Evolutionary conservation across 2,113 vertebrate genomes (phyloP).

Genomic region (Carassius gibelio): DNA sequence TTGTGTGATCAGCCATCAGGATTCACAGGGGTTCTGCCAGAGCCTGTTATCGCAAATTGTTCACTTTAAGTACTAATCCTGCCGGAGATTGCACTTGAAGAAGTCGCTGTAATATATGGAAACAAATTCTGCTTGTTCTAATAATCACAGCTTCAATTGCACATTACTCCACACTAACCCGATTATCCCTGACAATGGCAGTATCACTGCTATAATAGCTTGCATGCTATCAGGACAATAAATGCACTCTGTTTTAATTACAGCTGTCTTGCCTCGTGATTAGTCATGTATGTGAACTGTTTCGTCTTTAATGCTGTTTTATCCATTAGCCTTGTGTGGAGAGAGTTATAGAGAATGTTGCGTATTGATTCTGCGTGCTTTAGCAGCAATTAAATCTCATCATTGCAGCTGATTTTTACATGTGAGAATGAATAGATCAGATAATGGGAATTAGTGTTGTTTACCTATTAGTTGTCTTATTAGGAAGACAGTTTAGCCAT

Average conservation of each 20-base stretch:
- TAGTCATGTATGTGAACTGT: conserved; percentile 50
- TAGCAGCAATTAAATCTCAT: conserved; percentile 37
- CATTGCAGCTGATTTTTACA: conserved; percentile 20
- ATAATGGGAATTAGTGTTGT: neutral
- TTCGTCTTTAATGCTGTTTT: conserved; percentile 53
- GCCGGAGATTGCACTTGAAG: conserved; percentile 1
- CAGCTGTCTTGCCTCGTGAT: conserved; percentile 51
- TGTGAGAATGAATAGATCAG: neutral
- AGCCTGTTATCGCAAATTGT: neutral
- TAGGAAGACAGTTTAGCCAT: neutral
- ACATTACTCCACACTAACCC: conserved; percentile 52
- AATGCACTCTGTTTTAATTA: conserved; percentile 58
- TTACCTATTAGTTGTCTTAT: neutral
- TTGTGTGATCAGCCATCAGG: neutral
- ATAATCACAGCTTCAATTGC: conserved; percentile 54
- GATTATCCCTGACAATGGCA: conserved; percentile 56
- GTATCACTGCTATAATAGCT: conserved; percentile 55
- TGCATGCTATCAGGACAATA: conserved; percentile 48
- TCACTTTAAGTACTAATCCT: conserved; percentile 35
- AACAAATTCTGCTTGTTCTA: conserved; percentile 50
- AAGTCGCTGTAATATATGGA: conserved; percentile 34
- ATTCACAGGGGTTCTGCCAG: neutral
- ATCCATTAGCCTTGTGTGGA: conserved; percentile 44
- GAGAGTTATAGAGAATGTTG: conserved; percentile 6
- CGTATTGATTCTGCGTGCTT: conserved; percentile 6